Evolutionary conservation across 2,888 invertebrate genomes (phyloP), one percentile per base, ranked within the genome.

Genomic region (Drosophila pegasa): DNA sequence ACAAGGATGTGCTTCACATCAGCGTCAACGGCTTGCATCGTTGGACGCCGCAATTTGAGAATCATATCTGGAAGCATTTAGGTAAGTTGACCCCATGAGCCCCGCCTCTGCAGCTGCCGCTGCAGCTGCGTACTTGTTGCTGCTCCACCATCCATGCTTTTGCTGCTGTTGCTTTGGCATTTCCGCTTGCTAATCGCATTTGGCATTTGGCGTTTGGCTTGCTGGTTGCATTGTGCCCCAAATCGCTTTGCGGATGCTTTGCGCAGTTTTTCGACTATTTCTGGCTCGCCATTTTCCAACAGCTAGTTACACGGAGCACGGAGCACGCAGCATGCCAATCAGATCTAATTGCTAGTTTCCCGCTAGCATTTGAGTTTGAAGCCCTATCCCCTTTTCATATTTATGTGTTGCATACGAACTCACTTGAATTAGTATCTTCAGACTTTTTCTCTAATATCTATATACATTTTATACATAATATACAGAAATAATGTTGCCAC

Each of bases 31-130:
- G 92, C 33, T 80, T 92, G 75, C 91, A 92, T 79, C 90, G 90
- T 66, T 92, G 92, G 92, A 91, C 89, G 67, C 81, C 91, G 56
- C 90, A 91, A 72, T 91, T 92, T 61, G 92, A 92, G 77, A 90
- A 89, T 85, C 90, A 90, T 72, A 92, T 92, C 72, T 92, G 92
- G 92, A 92, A 91, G 80, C 90, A 92, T 88, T 91, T 92, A 80
- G 92, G 92, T 92, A 88, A 90, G 89, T 77, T 45, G 25, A 48
- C 16, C 47, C 18, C 16, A 14, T n/a, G 14, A 25, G 10, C 9
- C 14, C 25, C 10, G 16, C 12, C 2, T 2, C 10, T 14, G 3
- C 10, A 12, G 20, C 12, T 12, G 16, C 43, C 7, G 18, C 10
- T 33, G 2, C 29, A 2, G 10, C 27, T 20, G 31, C 29, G 31